Percentiles rank a stretch among this genome's conserved stretches.
Conservation (phyloP, 1,140 invertebrate species). For the Platorchestia sp. region DNA sequence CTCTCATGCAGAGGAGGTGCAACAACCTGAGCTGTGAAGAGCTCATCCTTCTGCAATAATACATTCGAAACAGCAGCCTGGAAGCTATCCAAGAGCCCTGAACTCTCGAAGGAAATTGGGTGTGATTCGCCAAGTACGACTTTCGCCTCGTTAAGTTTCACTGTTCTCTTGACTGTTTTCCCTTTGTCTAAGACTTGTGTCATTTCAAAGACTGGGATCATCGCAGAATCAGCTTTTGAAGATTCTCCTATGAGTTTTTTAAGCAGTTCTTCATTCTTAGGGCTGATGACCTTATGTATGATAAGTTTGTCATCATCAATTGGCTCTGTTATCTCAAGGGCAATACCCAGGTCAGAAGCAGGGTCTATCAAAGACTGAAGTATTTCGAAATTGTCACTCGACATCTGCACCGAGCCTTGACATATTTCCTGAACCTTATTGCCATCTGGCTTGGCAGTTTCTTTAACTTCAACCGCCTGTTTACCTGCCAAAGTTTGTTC, state of each 20-base stretch:
- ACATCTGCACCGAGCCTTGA: background rate
- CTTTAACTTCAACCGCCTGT: background rate
- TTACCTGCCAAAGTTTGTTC: slow-evolving; percentile 21
- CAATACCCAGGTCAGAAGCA: slow-evolving; percentile 24
- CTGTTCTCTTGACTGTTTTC: slow-evolving; percentile 27
- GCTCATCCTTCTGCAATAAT: slow-evolving; percentile 6
- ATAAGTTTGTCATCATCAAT: slow-evolving; percentile 33
- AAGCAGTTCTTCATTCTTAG: slow-evolving; percentile 15
- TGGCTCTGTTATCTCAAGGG: slow-evolving; percentile 14
- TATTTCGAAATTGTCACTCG: slow-evolving; percentile 22
- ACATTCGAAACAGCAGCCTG: background rate
- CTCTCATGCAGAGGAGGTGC: background rate
- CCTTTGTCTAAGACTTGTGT: background rate
- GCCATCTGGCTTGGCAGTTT: background rate
- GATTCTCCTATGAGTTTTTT: slow-evolving; percentile 7
- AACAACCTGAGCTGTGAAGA: background rate
- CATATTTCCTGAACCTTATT: background rate
- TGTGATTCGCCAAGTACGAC: slow-evolving; percentile 7
- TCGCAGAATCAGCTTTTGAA: background rate
- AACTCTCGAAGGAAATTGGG: background rate
- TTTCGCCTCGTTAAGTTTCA: slow-evolving; percentile 32
- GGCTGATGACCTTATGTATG: slow-evolving; percentile 21
- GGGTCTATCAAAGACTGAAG: slow-evolving; percentile 9
- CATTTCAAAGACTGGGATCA: slow-evolving; percentile 33
- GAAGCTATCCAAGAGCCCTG: background rate